These are phyloP conservation scores for Ernsta delagoae DNA, from an alignment of 2,888 invertebrate species.

Conservation along the genomic window DNA sequence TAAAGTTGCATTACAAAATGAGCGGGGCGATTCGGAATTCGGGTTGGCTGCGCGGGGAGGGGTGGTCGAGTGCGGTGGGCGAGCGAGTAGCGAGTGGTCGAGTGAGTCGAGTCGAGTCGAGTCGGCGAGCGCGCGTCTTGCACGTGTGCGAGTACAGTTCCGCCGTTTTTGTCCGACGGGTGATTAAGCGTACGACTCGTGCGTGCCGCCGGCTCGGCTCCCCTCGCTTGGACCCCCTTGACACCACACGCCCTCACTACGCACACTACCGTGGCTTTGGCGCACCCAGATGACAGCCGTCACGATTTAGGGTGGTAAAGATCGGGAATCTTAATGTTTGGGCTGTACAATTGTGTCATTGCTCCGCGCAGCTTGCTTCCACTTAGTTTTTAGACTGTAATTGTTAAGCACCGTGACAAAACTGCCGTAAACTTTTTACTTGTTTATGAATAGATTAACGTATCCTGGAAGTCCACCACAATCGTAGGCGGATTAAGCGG, in stretches of 20 bases:
- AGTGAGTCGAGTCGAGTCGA: slow-evolving; percentile 33
- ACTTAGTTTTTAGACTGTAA: slow-evolving; percentile 23
- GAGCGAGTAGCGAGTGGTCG: slow-evolving; percentile 26
- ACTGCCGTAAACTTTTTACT: background rate
- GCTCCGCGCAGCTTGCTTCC: slow-evolving; percentile 25
- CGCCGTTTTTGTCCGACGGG: slow-evolving; percentile 30
- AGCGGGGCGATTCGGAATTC: slow-evolving; percentile 42
- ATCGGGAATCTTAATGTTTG: slow-evolving; percentile 38
- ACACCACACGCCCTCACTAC: slow-evolving; percentile 29
- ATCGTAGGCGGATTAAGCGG: slow-evolving; percentile 4
- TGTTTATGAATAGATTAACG: slow-evolving; percentile 9
- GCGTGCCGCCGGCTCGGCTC: slow-evolving; percentile 28
- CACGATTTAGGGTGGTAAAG: slow-evolving; percentile 45
- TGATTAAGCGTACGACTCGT: slow-evolving; percentile 35
- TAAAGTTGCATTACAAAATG: slow-evolving; percentile 51
- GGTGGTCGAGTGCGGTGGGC: slow-evolving; percentile 46
- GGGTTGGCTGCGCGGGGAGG: slow-evolving; percentile 47
- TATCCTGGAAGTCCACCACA: slow-evolving; percentile 20
- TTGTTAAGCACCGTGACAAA: slow-evolving; percentile 17
- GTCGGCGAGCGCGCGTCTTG: slow-evolving; percentile 32
- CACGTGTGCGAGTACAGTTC: slow-evolving; percentile 30
- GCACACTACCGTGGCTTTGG: slow-evolving; percentile 41
- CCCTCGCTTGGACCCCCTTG: slow-evolving; percentile 33
- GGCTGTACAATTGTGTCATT: slow-evolving; percentile 32
- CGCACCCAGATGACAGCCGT: slow-evolving; percentile 49